Base-by-base conservation (phyloP, 2,113 vertebrate genomes). In the Lepus europaeus region DNA sequence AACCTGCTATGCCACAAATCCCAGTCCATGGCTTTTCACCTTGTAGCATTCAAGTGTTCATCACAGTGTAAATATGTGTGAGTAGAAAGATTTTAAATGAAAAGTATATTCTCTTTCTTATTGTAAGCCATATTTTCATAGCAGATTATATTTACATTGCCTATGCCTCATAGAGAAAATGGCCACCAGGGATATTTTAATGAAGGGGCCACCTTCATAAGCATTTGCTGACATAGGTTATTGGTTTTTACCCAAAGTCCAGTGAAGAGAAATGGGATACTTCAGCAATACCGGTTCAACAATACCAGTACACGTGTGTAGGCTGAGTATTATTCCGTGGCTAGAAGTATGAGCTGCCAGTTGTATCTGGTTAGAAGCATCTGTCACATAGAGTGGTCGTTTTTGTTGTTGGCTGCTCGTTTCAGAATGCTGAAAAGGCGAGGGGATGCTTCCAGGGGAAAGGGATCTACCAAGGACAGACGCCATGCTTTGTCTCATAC, bases 161-260 rank as follows among this genome's bases (percentile, higher is more conserved):
- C 36, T 82, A 9, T n/a, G n/a, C 25, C 33, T 17, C 49, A 19
- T 23, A 61, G 27, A 64, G 68, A 66, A 90, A n/a, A 63, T 72
- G 22, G 10, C 29, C 45, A 25, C 14, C 12, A 53, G 53, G 19
- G 2, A 1, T 64, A 77, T 73, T 79, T 93, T 36, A 87, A 23
- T 36, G 27, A 17, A 8, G 63, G 87, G 45, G 76, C 76, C 17
- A 80, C 20, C 25, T 14, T 85, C 59, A 33, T 81, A 66, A 95
- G 17, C 73, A 56, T 81, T 91, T 78, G 70, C 68, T 86, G 63
- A 39, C 63, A 69, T 23, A 91, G 77, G 64, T 77, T 90, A 12
- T 91, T 45, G 14, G 17, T 49, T 36, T 95, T 95, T 88, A 82
- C 63, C 64, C 9, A 94, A 90, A 91, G 89, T 33, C 90, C 90